Base-by-base conservation (phyloP, 1,140 invertebrate genomes). In the Trinorchestia longiramus region DNA sequence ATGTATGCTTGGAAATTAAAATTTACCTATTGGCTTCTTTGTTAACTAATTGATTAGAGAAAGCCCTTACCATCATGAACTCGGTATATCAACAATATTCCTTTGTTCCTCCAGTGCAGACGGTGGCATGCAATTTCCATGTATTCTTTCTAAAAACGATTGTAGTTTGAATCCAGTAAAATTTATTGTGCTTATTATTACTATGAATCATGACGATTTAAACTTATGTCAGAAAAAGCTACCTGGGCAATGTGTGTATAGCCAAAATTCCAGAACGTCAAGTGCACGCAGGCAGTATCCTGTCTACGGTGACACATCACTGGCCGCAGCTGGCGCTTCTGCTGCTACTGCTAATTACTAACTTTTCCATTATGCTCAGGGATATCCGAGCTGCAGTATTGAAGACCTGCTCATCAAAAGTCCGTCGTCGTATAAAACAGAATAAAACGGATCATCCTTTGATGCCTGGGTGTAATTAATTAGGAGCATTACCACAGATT, bases 391-490 rank as follows among this genome's bases (percentile, higher is more conserved):
- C 44, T 47, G 92, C 43, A 94, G 92, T 47, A 94, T 94, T 94
- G 92, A 94, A 94, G 92, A 94, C 92, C 92, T 94, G 92, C 92
- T 94, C 92, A 94, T 94, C 92, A 94, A 94, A 94, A 94, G 92
- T 94, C 44, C 92, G 40, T 43, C 92, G 23, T 94, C 92, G 36
- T 45, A 94, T 47, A 94, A 94, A 94, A 94, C 92, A 94, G 92
- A 94, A 94, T 94, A 94, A 94, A 94, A 45, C 92, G 92, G 92
- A 94, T 94, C 92, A 94, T 94, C 92, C 92, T 94, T 94, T 94
- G 92, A 94, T 94, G 92, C 43, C 92, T 45, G 41, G 92, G 36
- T 47, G 92, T 94, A 94, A 94, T 94, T 94, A 94, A 94, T 94
- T 94, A 94, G 92, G 44, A 94, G 44, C 92, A 94, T 94, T 94